These are phyloP conservation scores for Xanthorhoe designata DNA, from an alignment of 2,888 invertebrate genomes.

Conservation along the genomic window DNA sequence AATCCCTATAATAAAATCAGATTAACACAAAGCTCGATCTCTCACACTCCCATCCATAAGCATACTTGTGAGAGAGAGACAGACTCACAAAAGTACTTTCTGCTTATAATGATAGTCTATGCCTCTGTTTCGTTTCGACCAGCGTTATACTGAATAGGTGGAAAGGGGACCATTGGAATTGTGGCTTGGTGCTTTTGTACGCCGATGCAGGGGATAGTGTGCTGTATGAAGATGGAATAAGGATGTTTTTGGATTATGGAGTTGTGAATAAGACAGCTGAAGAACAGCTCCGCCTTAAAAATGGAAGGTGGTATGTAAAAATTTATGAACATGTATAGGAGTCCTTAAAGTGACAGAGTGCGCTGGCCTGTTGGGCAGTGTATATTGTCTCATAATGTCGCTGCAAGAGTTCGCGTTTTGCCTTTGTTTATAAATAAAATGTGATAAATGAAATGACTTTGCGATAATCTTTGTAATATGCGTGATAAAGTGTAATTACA, in stretches of 20 bases:
- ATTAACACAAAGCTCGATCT: slow-evolving; percentile 55
- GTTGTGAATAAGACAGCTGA: slow-evolving; percentile 61
- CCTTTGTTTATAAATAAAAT: slow-evolving; percentile 82
- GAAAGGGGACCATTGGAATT: slow-evolving; percentile 71
- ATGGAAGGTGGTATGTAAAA: slow-evolving; percentile 86
- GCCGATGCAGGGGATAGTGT: slow-evolving; percentile 36
- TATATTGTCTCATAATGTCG: slow-evolving; percentile 85
- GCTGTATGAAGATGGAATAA: not conserved
- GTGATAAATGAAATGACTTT: slow-evolving; percentile 84
- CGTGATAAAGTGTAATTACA: slow-evolving; percentile 34
- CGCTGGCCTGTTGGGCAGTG: slow-evolving; percentile 84
- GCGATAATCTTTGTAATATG: slow-evolving; percentile 67
- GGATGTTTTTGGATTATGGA: slow-evolving; percentile 44
- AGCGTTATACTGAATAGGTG: slow-evolving; percentile 54
- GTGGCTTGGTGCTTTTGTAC: slow-evolving; percentile 62
- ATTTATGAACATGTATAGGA: slow-evolving; percentile 86
- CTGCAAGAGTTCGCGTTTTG: slow-evolving; percentile 72
- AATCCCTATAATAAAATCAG: slow-evolving; percentile 69
- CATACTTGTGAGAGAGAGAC: slow-evolving; percentile 57
- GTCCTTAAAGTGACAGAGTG: slow-evolving; percentile 85
- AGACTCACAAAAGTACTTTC: slow-evolving; percentile 44
- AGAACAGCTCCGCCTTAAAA: slow-evolving; percentile 85
- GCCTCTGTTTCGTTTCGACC: slow-evolving; percentile 70
- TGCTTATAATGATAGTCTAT: slow-evolving; percentile 49
- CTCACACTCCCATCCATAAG: slow-evolving; percentile 57